These are phyloP conservation scores for Hyposoter didymator DNA, from an alignment of 2,888 invertebrate genomes.

Conservation along the genomic window DNA sequence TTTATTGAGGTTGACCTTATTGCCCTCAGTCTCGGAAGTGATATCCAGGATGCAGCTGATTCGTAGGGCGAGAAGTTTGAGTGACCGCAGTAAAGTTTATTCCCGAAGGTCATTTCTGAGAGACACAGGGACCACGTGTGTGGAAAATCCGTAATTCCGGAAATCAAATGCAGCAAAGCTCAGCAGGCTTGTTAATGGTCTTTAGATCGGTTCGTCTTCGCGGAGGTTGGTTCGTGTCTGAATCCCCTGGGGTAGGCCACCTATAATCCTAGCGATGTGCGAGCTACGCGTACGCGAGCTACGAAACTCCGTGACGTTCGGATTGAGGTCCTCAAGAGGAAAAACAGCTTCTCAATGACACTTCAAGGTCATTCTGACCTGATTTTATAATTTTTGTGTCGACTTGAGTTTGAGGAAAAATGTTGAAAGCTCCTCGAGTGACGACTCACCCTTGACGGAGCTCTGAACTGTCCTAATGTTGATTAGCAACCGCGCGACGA, in stretches of 20 bases:
- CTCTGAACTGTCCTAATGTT: not conserved
- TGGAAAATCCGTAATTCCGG: slow-evolving; percentile 4
- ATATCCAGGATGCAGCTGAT: not conserved
- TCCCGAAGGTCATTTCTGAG: not conserved
- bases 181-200: slow-evolving; percentile 18
- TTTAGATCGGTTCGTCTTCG: slow-evolving; percentile 20
- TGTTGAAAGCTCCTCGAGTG: not conserved
- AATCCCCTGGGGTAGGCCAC: slow-evolving; percentile 18
- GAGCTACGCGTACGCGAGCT: not conserved
- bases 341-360: not conserved
- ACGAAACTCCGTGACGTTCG: not conserved
- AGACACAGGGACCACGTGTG: not conserved
- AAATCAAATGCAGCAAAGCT: slow-evolving; percentile 5
- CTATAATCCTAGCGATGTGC: slow-evolving; percentile 2
- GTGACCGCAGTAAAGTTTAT: not conserved
- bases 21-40: not conserved
- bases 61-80: not conserved
- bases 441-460: not conserved
- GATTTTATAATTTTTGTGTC: not conserved
- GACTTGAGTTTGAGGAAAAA: not conserved
- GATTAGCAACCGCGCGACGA: not conserved
- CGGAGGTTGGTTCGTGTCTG: not conserved
- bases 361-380: not conserved
- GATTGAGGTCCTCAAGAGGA: not conserved
- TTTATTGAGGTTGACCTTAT: not conserved